Percentiles rank a stretch among this genome's conserved stretches.
These are phyloP conservation scores for Plebejus melissa DNA, from an alignment of 2,888 invertebrate genomes.

Conservation along the genomic window DNA sequence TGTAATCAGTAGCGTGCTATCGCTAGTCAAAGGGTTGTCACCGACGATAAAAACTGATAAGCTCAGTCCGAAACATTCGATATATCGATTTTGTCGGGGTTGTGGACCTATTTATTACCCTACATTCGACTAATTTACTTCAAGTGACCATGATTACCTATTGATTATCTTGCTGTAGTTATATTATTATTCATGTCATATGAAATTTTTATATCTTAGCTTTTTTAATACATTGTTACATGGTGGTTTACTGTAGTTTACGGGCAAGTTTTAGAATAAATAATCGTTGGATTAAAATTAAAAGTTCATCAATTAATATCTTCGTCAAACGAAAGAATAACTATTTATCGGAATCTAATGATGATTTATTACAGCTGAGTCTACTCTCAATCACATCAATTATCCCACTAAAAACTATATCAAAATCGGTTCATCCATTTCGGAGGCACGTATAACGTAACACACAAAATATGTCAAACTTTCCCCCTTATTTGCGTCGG, in stretches of 20 bases:
- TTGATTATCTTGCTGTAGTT: neutral
- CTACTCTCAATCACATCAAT: no score
- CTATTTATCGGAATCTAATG: no score
- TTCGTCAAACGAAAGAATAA: no score
- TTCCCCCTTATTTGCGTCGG: neutral
- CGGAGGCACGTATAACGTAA: neutral
- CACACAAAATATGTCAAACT: neutral
- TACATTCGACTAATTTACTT: slow-evolving; percentile 33
- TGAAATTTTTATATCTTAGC: neutral
- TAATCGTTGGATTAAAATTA: no score
- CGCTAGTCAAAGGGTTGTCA: slow-evolving; percentile 53
- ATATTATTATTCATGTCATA: neutral
- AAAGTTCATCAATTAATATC: no score
- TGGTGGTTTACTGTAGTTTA: no score
- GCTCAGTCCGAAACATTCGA: slow-evolving; percentile 53
- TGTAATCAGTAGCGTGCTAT: slow-evolving; percentile 67
- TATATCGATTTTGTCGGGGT: slow-evolving; percentile 60
- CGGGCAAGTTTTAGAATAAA: no score
- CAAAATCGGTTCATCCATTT: neutral
- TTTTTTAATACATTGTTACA: neutral
- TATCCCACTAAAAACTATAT: neutral
- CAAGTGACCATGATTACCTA: neutral
- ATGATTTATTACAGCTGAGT: no score
- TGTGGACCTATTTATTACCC: slow-evolving; percentile 32
- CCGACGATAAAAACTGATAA: slow-evolving; percentile 65